Base-by-base conservation (phyloP, 2,113 vertebrate genomes). In the Erpornis zantholeuca region DNA sequence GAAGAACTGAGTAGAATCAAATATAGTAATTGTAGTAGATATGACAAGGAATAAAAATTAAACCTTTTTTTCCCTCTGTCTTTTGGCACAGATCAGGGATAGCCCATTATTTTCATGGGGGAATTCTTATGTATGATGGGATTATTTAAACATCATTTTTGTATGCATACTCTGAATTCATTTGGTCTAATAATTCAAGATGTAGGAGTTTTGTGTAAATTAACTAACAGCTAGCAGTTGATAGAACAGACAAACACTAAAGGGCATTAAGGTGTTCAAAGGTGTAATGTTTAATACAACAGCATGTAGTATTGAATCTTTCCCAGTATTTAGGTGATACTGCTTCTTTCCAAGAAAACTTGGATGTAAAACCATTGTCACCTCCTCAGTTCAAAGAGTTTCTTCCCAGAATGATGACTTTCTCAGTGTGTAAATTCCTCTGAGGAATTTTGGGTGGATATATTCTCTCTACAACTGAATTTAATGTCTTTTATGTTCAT, bases 401-500 rank as follows among this genome's bases (percentile, higher is more conserved):
- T 75, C 49, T 38, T 95, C 35, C 11, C 28, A 82, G 47, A 94
- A 78, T 65, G 25, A 91, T 28, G 9, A 77, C 70, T 94, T 95
- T 83, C 40, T 86, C 17, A 68, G 36, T 36, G 14, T 50, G 10
- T 45, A 85, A 91, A 96, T 89, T 94, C 53, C 86, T 85, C 69
- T 65, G 49, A 89, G 61, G 60, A 94, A 82, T 92, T 91, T 76
- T 64, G 36, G 7, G 50, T 89, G 57, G 16, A 72, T 89, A 29
- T 66, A 59, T 88, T 94, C 72, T 79, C 53, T 72, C 28, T 89
- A 75, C 49, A 89, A 72, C 57, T 53, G n/a, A 89, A 29, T 84
- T 89, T 82, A 82, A 80, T 92, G 75, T 35, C 36, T 94, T 84
- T 95, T 95, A 86, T 91, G 83, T 57, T 89, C 77, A 42, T 57